Evolutionary conservation across 2,888 invertebrate species (phyloP).

Genomic region (Geotrupes spiniger): DNA sequence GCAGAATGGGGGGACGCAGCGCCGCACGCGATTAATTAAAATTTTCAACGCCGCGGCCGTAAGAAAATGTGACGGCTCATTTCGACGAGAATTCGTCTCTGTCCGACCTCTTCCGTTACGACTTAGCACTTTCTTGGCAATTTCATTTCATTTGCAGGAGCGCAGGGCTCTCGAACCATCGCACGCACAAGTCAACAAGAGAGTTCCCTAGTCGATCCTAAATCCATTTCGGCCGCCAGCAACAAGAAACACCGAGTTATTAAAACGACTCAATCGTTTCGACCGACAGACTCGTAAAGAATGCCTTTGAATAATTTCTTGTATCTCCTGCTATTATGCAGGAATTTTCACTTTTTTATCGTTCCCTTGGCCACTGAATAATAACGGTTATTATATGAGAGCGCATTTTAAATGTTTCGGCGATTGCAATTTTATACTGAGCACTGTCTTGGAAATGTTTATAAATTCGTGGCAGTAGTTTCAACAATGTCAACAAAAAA

Average conservation of each 20-base stretch:
- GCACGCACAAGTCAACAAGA: slow-evolving; percentile 37
- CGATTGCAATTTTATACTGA: no score
- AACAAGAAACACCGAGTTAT: slow-evolving; percentile 38
- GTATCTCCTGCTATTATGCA: background rate
- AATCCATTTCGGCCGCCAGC: slow-evolving; percentile 37
- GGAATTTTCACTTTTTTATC: no score
- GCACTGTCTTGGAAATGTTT: no score
- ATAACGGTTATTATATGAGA: no score
- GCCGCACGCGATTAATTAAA: slow-evolving; percentile 3
- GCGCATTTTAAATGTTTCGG: no score
- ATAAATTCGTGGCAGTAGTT: no score
- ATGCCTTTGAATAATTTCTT: slow-evolving; percentile 10
- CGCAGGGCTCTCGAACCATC: slow-evolving; percentile 20
- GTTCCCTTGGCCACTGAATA: no score
- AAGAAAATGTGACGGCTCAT: background rate
- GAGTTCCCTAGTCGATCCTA: slow-evolving; percentile 38
- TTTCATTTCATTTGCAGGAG: slow-evolving; percentile 34
- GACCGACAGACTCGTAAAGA: background rate
- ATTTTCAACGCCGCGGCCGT: slow-evolving; percentile 1
- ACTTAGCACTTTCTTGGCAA: slow-evolving; percentile 24
- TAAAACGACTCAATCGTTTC: slow-evolving; percentile 29
- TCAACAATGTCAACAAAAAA: no score
- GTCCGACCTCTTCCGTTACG: slow-evolving; percentile 15
- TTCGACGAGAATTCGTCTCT: background rate
- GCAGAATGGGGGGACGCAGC: no score